Percentiles rank a stretch among this genome's conserved stretches.
Evolutionary conservation across 2,797 vertebrate genomes (phyloP).

Genomic region (Monodelphis domestica): DNA sequence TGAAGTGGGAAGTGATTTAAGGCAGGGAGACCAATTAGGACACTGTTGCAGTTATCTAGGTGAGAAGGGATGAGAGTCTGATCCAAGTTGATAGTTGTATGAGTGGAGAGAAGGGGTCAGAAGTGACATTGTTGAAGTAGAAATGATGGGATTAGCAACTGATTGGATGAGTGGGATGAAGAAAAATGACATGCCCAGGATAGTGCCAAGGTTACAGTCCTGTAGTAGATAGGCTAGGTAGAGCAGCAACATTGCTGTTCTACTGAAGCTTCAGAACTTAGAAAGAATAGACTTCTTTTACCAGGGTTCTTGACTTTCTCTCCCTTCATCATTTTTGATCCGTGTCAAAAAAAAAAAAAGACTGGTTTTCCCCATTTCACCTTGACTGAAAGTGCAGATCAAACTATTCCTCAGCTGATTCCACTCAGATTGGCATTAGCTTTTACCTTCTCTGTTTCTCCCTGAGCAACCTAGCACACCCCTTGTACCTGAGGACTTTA

Average conservation of each 20-base stretch:
- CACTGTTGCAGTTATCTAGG: neutral
- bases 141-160: neutral
- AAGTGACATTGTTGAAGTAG: neutral
- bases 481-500: neutral
- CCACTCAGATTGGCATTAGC: neutral
- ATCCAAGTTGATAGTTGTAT: neutral
- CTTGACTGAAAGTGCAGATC: neutral
- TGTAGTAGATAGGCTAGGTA: neutral
- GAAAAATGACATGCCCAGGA: neutral
- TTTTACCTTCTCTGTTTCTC: neutral
- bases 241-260: neutral
- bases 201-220: neutral
- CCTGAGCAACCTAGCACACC: neutral
- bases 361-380: neutral
- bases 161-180: neutral
- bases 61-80: neutral
- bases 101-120: neutral
- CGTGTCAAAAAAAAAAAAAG: neutral
- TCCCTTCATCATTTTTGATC: neutral
- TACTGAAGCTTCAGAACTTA: neutral
- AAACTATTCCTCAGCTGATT: neutral
- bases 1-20: neutral
- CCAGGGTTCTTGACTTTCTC: neutral
- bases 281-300: neutral
- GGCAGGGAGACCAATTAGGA: neutral